phyloP scores from a whole-genome alignment of 2,888 invertebrate genomes.

The Acanthosepion pharaonis region DNA sequence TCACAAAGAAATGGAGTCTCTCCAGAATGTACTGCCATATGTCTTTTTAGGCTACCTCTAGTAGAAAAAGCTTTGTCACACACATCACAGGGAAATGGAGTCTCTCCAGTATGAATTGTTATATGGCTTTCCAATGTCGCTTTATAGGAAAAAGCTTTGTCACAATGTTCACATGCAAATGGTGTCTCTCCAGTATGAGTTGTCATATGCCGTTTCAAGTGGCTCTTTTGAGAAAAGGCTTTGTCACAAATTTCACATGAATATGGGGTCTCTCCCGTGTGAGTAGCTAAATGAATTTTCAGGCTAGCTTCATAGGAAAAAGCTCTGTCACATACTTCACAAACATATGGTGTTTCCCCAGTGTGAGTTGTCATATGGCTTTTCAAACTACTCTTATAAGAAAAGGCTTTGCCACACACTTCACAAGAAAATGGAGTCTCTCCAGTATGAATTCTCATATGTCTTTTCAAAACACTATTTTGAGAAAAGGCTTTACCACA shows the following conservation, averaged over 20 bases:
- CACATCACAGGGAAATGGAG: not conserved
- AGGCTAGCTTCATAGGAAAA: not conserved
- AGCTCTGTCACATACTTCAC: not conserved
- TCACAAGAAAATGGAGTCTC: slow-evolving; percentile 23
- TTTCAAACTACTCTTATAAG: not conserved
- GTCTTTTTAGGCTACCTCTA: not conserved
- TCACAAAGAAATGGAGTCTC: not conserved
- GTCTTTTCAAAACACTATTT: not conserved
- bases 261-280: not conserved
- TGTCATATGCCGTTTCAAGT: not conserved
- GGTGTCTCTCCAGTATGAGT: not conserved
- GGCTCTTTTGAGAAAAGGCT: not conserved
- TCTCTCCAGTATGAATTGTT: not conserved
- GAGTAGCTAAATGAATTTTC: not conserved
- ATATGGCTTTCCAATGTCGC: not conserved
- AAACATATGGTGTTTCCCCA: not conserved
- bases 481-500: slow-evolving; percentile 14
- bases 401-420: not conserved
- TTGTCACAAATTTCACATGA: slow-evolving; percentile 36
- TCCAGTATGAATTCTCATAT: not conserved
- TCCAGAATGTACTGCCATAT: not conserved
- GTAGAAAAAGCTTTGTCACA: not conserved
- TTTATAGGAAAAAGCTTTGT: not conserved
- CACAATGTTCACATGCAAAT: not conserved
- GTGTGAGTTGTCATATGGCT: not conserved